Evolutionary conservation across 2,888 invertebrate genomes (phyloP).

Genomic region (Nemapogon koenigi): DNA sequence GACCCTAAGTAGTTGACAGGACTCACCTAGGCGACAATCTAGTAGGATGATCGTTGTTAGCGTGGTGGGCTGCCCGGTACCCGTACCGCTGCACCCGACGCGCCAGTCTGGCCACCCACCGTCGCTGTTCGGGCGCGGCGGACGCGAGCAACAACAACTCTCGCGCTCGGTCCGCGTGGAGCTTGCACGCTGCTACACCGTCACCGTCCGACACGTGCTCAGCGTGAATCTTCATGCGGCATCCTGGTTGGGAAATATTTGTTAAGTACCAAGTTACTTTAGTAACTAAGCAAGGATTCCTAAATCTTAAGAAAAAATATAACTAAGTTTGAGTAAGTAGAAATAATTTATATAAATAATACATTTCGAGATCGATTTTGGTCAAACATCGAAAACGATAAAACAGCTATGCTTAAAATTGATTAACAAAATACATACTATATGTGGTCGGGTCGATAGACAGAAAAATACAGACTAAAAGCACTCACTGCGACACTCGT

Average conservation of each 20-base stretch:
- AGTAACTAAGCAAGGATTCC: too few relatives aligned
- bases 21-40: conserved; percentile 35
- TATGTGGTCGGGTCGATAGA: too few relatives aligned
- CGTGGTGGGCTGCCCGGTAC: conserved; percentile 89
- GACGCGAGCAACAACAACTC: conserved; percentile 91
- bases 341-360: too few relatives aligned
- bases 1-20: background rate
- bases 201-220: conserved; percentile 90
- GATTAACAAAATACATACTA: too few relatives aligned
- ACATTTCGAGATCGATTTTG: too few relatives aligned
- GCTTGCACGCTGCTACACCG: conserved; percentile 94
- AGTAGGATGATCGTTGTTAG: conserved; percentile 69
- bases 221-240: conserved; percentile 96
- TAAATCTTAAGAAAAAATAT: too few relatives aligned
- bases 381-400: too few relatives aligned
- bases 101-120: conserved; percentile 91
- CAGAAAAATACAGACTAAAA: too few relatives aligned
- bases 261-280: too few relatives aligned
- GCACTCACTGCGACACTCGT: conserved; percentile 91
- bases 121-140: conserved; percentile 85
- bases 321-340: too few relatives aligned
- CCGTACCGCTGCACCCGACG: conserved; percentile 93
- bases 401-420: too few relatives aligned
- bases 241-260: conserved; percentile 68
- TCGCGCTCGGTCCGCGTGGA: conserved; percentile 95